Evolutionary conservation across 2,113 vertebrate species (phyloP).

Genomic region (Pteruthius melanotis): DNA sequence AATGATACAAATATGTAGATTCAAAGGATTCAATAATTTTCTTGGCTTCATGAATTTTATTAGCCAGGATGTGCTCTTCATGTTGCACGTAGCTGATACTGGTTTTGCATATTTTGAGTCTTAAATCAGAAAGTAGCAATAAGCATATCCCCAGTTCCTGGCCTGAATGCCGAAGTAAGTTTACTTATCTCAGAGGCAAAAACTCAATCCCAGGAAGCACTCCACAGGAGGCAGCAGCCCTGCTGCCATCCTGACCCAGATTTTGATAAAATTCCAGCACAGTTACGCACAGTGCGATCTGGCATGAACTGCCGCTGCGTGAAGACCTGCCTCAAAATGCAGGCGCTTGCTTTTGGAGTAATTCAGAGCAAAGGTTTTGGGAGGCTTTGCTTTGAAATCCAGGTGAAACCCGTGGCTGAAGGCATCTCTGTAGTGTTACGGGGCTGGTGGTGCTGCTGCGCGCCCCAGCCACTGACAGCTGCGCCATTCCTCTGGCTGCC

Average conservation of each 20-base stretch:
- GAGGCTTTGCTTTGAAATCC: neutral
- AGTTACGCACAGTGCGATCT: fast-evolving
- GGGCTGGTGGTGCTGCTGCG: neutral
- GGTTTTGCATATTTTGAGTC: neutral
- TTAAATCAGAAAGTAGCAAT: neutral
- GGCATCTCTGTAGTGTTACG: fast-evolving
- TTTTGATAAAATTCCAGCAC: neutral
- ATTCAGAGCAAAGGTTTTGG: neutral
- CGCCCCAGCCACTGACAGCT: neutral
- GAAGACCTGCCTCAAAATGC: fast-evolving
- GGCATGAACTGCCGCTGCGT: fast-evolving
- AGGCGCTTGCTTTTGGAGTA: fast-evolving
- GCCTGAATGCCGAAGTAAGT: neutral
- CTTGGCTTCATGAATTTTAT: neutral
- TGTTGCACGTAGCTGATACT: neutral
- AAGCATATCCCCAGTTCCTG: neutral
- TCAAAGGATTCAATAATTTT: neutral
- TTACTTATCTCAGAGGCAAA: neutral
- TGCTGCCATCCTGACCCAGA: neutral
- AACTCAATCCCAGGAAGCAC: neutral
- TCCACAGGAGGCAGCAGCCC: conserved; percentile 5
- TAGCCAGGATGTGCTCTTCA: neutral
- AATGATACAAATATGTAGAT: neutral
- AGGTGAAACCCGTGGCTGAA: neutral
- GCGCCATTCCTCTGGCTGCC: neutral